Percentiles rank a stretch among this genome's conserved stretches.
Evolutionary conservation across 2,113 vertebrate genomes (phyloP).

Genomic region (Larimichthys polyactis): DNA sequence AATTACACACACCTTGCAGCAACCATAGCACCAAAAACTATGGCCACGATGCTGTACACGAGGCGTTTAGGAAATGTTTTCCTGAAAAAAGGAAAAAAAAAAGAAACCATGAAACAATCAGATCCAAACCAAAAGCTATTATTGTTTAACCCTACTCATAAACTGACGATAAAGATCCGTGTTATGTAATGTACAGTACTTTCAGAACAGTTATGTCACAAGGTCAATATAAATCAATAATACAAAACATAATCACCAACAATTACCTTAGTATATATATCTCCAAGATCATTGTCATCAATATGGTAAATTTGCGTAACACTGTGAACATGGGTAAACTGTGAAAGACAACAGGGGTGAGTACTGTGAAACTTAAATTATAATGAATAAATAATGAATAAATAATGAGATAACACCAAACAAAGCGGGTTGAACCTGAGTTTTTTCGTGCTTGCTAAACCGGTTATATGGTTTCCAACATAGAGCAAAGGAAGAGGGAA

Average conservation of each 20-base stretch:
- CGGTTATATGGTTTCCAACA: slow-evolving; percentile 82
- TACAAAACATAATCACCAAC: not conserved
- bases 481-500: slow-evolving; percentile 85
- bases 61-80: slow-evolving; percentile 86
- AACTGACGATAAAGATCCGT: not conserved
- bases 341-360: slow-evolving; percentile 59
- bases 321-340: slow-evolving; percentile 98
- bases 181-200: not conserved
- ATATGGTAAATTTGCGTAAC: slow-evolving; percentile 94
- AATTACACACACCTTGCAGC: slow-evolving; percentile 88
- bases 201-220: not conserved
- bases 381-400: no score
- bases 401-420: not conserved
- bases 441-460: slow-evolving; percentile 84
- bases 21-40: slow-evolving; percentile 90
- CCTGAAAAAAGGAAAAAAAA: slow-evolving; percentile 80
- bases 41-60: slow-evolving; percentile 86
- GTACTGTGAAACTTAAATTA: not conserved
- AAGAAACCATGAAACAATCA: slow-evolving; percentile 4
- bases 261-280: slow-evolving; percentile 89
- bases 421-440: slow-evolving; percentile 73
- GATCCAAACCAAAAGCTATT: not conserved
- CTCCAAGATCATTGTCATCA: slow-evolving; percentile 93
- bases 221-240: not conserved
- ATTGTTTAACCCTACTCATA: not conserved